Evolutionary conservation across 2,888 invertebrate genomes (phyloP).

Genomic region (Therioaphis trifolii): DNA sequence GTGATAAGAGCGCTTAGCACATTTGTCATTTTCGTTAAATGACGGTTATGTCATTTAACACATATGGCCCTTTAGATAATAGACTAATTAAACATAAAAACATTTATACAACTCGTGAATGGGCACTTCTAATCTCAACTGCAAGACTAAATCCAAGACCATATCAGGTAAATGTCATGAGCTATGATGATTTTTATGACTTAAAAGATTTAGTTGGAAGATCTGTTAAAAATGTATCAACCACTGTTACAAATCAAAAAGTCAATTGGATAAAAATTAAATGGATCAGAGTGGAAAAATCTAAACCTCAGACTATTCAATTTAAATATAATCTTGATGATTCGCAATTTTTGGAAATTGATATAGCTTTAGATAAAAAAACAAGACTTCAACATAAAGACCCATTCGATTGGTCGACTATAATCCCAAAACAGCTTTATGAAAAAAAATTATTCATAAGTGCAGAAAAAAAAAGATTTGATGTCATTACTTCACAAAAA

Average conservation of each 20-base stretch:
- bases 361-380: constrained; percentile 8
- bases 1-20: no score
- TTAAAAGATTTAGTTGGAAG: constrained; percentile 45
- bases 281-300: constrained; percentile 63
- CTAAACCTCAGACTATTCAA: constrained; percentile 56
- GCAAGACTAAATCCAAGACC: constrained; percentile 62
- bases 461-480: constrained; percentile 26
- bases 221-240: constrained; percentile 55
- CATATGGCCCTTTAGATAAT: no score
- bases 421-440: neutral
- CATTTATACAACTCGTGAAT: no score
- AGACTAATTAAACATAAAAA: no score
- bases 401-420: neutral
- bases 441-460: neutral
- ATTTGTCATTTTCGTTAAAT: no score
- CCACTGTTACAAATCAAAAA: constrained; percentile 39
- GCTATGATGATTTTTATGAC: constrained; percentile 60
- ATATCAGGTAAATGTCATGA: constrained; percentile 54
- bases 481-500: constrained; percentile 26
- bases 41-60: no score
- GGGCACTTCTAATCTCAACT: no score
- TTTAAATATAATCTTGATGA: constrained; percentile 31
- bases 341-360: neutral
- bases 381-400: constrained; percentile 31
- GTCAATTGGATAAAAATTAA: constrained; percentile 64